These are phyloP conservation scores for Parasteatoda lunata DNA, from an alignment of 2,888 invertebrate species.

Conservation along the genomic window DNA sequence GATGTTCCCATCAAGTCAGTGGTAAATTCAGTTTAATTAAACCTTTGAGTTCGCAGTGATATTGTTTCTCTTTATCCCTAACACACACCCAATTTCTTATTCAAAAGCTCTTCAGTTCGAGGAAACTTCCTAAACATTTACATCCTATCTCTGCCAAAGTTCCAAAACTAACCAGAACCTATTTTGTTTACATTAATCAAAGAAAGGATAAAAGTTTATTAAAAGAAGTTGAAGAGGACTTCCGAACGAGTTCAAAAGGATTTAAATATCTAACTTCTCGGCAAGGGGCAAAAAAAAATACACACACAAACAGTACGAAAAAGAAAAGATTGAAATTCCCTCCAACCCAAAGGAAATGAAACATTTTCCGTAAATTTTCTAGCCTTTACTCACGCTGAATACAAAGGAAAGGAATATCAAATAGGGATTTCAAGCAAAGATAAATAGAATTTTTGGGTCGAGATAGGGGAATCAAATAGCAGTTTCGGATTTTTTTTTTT, in stretches of 20 bases:
- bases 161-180: neutral
- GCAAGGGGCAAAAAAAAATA: too few relatives aligned
- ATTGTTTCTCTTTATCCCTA: too few relatives aligned
- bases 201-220: neutral
- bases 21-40: too few relatives aligned
- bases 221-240: neutral
- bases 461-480: slow-evolving; percentile 15
- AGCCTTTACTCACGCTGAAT: slow-evolving; percentile 7
- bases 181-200: neutral
- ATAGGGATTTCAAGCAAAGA: slow-evolving; percentile 32
- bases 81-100: too few relatives aligned
- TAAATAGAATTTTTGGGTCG: slow-evolving; percentile 18
- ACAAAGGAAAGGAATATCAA: slow-evolving; percentile 46
- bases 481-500: neutral
- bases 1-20: too few relatives aligned
- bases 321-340: slow-evolving; percentile 17
- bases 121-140: too few relatives aligned
- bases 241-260: too few relatives aligned
- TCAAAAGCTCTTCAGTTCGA: too few relatives aligned
- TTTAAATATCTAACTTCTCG: too few relatives aligned
- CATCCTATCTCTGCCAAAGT: neutral
- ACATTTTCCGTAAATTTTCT: slow-evolving; percentile 25
- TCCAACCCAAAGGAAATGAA: slow-evolving; percentile 31
- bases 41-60: too few relatives aligned
- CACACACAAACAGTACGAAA: neutral